Percentiles rank a stretch among this genome's conserved stretches.
Evolutionary conservation across 2,888 invertebrate genomes (phyloP).

Genomic region (Petrophora chlorosata): DNA sequence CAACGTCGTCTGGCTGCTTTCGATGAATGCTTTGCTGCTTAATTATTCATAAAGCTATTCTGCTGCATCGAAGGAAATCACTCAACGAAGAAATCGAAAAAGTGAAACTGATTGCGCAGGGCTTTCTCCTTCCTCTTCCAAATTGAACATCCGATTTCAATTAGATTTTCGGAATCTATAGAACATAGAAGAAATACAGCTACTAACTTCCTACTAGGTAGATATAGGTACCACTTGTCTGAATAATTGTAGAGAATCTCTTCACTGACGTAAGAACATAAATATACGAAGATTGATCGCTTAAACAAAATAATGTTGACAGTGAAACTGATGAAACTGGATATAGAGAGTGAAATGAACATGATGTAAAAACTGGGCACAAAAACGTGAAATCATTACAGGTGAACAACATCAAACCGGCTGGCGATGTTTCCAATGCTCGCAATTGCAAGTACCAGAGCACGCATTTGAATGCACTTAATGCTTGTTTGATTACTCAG

Average conservation of each 20-base stretch:
- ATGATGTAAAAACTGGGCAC: slow-evolving; percentile 32
- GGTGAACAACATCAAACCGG: slow-evolving; percentile 37
- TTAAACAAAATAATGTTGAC: slow-evolving; percentile 19
- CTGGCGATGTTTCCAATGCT: slow-evolving; percentile 34
- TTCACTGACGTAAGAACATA: not conserved
- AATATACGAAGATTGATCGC: slow-evolving; percentile 15
- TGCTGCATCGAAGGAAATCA: slow-evolving; percentile 24
- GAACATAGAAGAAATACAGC: not conserved
- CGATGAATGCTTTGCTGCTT: slow-evolving; percentile 35
- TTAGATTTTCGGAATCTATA: not conserved
- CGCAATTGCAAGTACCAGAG: slow-evolving; percentile 29
- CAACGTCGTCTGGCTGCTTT: slow-evolving; percentile 28
- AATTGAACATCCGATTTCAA: slow-evolving; percentile 9
- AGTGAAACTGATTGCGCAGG: slow-evolving; percentile 34
- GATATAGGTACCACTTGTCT: not conserved
- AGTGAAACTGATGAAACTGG: slow-evolving; percentile 47
- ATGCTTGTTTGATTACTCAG: slow-evolving; percentile 46
- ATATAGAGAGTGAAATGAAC: slow-evolving; percentile 49
- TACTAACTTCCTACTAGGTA: too few species aligned
- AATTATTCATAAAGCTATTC: slow-evolving; percentile 38
- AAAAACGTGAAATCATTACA: slow-evolving; percentile 47
- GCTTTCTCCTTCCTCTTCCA: slow-evolving; percentile 23
- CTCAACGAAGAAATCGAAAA: slow-evolving; percentile 35
- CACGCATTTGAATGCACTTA: slow-evolving; percentile 39
- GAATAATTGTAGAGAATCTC: not conserved